A percentile compares a stretch with the other conserved stretches of the same genome.
Evolutionary conservation across 2,888 invertebrate species (phyloP).

Genomic region (Polymixis flavicincta): DNA sequence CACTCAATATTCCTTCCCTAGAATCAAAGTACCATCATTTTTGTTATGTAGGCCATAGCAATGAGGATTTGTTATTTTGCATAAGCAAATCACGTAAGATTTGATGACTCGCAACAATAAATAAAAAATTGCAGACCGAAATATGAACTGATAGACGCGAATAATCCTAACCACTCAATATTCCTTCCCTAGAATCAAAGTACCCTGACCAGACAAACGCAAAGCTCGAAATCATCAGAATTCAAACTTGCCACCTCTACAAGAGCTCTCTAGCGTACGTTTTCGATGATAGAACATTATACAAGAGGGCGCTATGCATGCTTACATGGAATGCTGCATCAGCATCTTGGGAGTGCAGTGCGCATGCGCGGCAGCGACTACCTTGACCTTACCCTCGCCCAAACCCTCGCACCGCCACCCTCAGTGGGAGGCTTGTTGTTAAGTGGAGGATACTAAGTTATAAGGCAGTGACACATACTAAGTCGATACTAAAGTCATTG

Average conservation of each 20-base stretch:
- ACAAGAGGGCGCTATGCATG: slow-evolving; percentile 52
- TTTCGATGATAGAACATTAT: slow-evolving; percentile 53
- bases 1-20: not conserved
- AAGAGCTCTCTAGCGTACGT: slow-evolving; percentile 27
- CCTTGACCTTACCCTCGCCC: slow-evolving; percentile 85
- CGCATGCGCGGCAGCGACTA: slow-evolving; percentile 79
- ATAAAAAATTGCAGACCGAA: not conserved
- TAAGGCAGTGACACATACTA: slow-evolving; percentile 57
- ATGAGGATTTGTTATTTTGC: not conserved
- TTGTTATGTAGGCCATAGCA: slow-evolving; percentile 26
- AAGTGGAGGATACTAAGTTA: slow-evolving; percentile 50
- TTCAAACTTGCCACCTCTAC: slow-evolving; percentile 22
- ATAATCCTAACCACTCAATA: not conserved
- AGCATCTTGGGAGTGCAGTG: slow-evolving; percentile 73
- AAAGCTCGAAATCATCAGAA: slow-evolving; percentile 8
- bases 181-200: slow-evolving; percentile 5
- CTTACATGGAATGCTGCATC: slow-evolving; percentile 67
- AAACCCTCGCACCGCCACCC: slow-evolving; percentile 61
- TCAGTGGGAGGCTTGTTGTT: slow-evolving; percentile 49
- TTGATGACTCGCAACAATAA: not conserved
- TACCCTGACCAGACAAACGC: slow-evolving; percentile 14
- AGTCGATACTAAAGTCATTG: slow-evolving; percentile 59
- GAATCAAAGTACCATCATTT: slow-evolving; percentile 47
- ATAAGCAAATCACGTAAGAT: not conserved
- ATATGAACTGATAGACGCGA: not conserved